Conservation (phyloP, 2,113 vertebrate genomes). For the Microtus pennsylvanicus region DNA sequence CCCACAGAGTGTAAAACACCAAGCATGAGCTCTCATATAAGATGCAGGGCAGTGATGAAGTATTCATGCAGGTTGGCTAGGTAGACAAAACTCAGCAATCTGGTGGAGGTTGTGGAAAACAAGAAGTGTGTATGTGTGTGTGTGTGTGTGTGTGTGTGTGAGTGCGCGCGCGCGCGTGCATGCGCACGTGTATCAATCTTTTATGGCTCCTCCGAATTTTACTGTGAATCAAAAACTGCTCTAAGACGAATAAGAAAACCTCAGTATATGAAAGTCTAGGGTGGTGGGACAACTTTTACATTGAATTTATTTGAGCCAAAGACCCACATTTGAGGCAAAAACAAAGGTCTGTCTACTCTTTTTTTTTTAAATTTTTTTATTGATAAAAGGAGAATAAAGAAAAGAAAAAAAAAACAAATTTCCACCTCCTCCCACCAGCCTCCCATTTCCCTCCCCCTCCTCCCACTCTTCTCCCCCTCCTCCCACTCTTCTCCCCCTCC, state of each 20-base stretch:
- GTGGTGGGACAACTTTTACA: background rate
- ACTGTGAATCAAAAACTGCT: background rate
- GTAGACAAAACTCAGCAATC: background rate
- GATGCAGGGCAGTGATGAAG: background rate
- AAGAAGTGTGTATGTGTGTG: background rate
- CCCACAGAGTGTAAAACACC: background rate
- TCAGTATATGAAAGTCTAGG: background rate
- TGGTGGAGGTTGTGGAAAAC: too few species aligned
- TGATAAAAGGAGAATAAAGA: too few species aligned
- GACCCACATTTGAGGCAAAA: conserved; percentile 6
- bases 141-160: background rate
- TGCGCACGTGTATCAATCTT: background rate
- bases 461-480: too few species aligned
- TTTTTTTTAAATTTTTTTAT: too few species aligned
- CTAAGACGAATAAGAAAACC: background rate
- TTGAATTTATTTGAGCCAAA: background rate
- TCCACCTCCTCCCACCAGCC: too few species aligned
- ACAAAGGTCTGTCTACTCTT: background rate
- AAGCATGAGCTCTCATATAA: background rate
- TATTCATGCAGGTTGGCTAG: background rate
- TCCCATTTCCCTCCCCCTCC: too few species aligned
- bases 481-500: too few species aligned
- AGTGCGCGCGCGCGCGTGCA: too few species aligned
- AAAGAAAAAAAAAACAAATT: too few species aligned
- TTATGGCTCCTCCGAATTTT: background rate